phyloP scores from a whole-genome alignment of 2,888 invertebrate species.

The Caenorhabditis macrosperma region DNA sequence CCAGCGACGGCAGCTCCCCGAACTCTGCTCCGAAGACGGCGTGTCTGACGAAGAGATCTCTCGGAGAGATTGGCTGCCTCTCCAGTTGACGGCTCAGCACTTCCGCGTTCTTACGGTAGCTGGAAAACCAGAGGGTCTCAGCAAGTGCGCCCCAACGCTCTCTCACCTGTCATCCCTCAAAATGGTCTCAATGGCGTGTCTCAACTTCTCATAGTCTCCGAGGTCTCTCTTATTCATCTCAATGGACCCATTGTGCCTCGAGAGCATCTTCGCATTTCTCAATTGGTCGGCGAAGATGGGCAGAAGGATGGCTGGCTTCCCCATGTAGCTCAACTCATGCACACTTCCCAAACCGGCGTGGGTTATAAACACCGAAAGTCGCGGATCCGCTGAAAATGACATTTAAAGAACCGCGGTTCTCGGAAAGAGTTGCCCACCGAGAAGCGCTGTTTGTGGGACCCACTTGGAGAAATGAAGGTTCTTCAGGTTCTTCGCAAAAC shows the following conservation, averaged over 20 bases:
- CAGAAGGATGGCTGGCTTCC: conserved; percentile 42
- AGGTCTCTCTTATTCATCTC: conserved; percentile 16
- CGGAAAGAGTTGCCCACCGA: background rate
- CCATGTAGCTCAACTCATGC: conserved; percentile 40
- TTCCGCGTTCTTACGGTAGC: conserved; percentile 17
- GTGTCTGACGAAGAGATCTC: conserved; percentile 18
- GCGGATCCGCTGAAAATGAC: conserved; percentile 31
- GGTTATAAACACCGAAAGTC: conserved; percentile 44
- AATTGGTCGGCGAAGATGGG: conserved; percentile 50
- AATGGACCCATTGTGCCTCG: conserved; percentile 51
- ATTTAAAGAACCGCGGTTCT: background rate
- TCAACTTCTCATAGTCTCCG: background rate
- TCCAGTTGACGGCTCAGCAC: background rate
- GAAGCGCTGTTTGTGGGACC: conserved; percentile 19
- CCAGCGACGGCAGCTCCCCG: conserved; percentile 19
- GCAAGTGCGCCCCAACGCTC: background rate
- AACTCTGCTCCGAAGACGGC: conserved; percentile 37
- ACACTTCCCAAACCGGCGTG: conserved; percentile 52
- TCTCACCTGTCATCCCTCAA: conserved; percentile 15
- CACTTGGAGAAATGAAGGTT: conserved; percentile 26
- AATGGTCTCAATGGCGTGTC: background rate
- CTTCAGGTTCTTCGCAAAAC: background rate
- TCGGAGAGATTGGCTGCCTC: conserved; percentile 25
- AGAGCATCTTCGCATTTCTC: conserved; percentile 43
- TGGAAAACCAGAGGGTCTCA: background rate